A percentile compares a stretch with the other conserved stretches of the same genome.
Evolutionary conservation across 2,888 invertebrate genomes (phyloP).

Genomic region (Drosophila percnosoma): DNA sequence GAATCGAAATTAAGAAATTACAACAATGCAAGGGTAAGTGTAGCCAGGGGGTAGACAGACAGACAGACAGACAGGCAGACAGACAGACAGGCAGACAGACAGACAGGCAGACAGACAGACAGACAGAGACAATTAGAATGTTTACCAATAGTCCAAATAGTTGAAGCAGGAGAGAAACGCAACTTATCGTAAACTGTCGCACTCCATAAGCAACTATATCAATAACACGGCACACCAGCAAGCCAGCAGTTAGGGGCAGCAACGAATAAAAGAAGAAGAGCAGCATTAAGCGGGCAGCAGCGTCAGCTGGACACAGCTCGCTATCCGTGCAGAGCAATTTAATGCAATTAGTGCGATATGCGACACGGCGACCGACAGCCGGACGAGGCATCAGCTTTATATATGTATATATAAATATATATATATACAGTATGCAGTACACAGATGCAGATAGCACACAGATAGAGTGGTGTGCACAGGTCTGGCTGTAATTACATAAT

Average conservation of each 20-base stretch:
- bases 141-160: conserved; percentile 50
- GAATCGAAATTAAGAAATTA: conserved; percentile 70
- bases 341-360: conserved; percentile 78
- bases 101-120: not conserved
- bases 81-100: no score
- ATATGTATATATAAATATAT: conserved; percentile 1
- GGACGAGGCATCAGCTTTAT: conserved; percentile 1
- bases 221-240: conserved; percentile 35
- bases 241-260: conserved; percentile 7
- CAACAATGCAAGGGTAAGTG: not conserved
- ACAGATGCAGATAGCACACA: conserved; percentile 2
- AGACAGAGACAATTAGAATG: conserved; percentile 51
- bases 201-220: conserved; percentile 42
- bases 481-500: conserved; percentile 56
- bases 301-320: conserved; percentile 64
- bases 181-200: conserved; percentile 54
- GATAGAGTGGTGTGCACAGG: conserved; percentile 14
- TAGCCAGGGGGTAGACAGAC: not conserved
- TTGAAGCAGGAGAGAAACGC: conserved; percentile 3
- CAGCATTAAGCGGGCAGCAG: not conserved
- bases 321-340: conserved; percentile 68
- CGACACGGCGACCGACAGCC: conserved; percentile 28
- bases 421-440: not conserved
- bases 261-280: not conserved
- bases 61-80: no score